Conservation (phyloP, 2,797 vertebrate species). For the Hylomyscus alleni region DNA sequence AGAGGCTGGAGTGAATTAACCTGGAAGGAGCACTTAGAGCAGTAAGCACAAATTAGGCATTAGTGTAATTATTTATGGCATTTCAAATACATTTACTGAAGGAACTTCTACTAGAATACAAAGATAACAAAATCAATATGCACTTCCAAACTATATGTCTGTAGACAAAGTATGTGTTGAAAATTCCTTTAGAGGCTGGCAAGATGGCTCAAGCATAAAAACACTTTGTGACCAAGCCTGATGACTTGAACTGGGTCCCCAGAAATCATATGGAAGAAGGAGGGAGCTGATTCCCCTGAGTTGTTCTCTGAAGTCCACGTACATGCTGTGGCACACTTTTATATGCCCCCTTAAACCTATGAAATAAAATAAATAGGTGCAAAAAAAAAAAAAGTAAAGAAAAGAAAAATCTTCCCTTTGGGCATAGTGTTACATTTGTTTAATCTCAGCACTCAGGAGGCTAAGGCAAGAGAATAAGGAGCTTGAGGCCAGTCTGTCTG, state of each 20-base stretch:
- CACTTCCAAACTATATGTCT: constrained; percentile 54
- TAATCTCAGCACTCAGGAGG: not conserved
- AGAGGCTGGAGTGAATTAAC: not conserved
- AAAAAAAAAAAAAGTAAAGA: not conserved
- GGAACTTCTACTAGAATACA: constrained; percentile 38
- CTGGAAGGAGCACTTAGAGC: not conserved
- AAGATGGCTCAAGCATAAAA: not conserved
- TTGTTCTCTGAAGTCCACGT: not conserved
- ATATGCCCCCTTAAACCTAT: not conserved
- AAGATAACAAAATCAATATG: constrained; percentile 53
- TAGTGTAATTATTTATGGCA: constrained; percentile 36
- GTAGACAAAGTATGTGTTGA: constrained; percentile 18
- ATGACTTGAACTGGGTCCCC: not conserved
- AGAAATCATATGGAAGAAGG: not conserved
- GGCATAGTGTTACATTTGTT: too few relatives aligned
- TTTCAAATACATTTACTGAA: constrained; percentile 28
- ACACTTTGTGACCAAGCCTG: not conserved
- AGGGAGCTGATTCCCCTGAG: not conserved
- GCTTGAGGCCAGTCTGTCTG: not conserved
- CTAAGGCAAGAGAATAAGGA: not conserved
- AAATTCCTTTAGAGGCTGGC: constrained; percentile 18
- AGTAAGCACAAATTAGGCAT: not conserved
- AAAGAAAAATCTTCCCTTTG: not conserved
- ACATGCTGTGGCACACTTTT: not conserved
- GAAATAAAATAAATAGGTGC: not conserved